phyloP scores from a whole-genome alignment of 2,797 vertebrate genomes.

The Chaenodraco wilsoni region DNA sequence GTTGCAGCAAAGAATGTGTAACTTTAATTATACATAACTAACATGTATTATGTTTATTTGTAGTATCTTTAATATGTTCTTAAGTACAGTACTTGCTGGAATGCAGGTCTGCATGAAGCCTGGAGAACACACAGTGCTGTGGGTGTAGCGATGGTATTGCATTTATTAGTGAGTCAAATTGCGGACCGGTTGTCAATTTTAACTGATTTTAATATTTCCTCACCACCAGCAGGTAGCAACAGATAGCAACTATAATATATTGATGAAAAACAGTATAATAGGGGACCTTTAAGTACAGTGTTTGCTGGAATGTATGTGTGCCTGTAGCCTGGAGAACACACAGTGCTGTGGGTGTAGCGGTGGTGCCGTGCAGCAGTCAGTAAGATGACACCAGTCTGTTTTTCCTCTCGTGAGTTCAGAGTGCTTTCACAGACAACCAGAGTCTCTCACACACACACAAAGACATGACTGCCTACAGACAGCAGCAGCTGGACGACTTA shows the following conservation, averaged over 20 bases:
- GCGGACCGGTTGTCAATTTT: too few species aligned
- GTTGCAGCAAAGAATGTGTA: too few species aligned
- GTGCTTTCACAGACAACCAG: constrained; percentile 52
- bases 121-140: constrained; percentile 5
- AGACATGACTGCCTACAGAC: constrained; percentile 54
- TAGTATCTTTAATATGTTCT: background rate
- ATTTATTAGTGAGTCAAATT: too few species aligned
- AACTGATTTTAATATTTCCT: too few species aligned
- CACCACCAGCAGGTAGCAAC: too few species aligned
- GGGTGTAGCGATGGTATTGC: background rate
- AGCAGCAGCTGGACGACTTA: constrained; percentile 89
- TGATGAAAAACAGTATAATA: too few species aligned
- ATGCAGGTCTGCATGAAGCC: background rate
- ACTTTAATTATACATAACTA: background rate
- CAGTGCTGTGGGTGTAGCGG: constrained; percentile 4
- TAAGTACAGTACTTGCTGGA: background rate
- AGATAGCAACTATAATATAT: too few species aligned
- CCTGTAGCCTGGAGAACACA: background rate
- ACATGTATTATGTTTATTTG: background rate
- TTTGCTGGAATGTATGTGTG: background rate
- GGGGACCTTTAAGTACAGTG: too few species aligned
- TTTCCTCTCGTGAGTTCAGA: constrained; percentile 43
- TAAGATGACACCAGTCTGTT: constrained; percentile 53
- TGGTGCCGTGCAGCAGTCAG: constrained; percentile 20
- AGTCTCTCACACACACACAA: constrained; percentile 29